These are phyloP conservation scores for Tyrannus savana DNA, from an alignment of 2,113 vertebrate species.

Conservation along the genomic window DNA sequence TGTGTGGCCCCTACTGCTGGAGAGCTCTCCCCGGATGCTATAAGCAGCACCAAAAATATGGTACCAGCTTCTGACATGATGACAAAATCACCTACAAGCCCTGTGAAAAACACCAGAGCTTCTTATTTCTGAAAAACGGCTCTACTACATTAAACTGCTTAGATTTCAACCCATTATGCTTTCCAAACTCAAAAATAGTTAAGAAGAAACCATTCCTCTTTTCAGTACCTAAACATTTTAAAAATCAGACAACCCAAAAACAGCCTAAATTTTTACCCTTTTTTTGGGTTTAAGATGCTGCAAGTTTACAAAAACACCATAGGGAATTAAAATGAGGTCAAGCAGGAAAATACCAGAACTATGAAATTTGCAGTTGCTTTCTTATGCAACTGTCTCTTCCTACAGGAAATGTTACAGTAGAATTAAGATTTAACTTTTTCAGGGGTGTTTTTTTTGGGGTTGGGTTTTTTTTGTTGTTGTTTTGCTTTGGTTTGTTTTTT, in stretches of 20 bases:
- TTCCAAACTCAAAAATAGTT: background rate
- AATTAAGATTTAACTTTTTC: background rate
- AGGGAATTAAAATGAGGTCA: background rate
- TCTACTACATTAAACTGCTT: background rate
- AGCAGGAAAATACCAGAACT: background rate
- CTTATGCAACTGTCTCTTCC: background rate
- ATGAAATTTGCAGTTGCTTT: background rate
- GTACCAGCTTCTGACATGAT: background rate
- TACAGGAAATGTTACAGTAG: background rate
- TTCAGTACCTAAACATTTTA: background rate
- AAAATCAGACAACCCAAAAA: background rate
- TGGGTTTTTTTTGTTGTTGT: background rate
- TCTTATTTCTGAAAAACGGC: background rate
- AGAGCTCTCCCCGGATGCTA: no score
- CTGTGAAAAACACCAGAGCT: background rate
- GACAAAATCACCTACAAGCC: background rate
- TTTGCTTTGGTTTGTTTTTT: background rate
- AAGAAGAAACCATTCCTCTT: background rate
- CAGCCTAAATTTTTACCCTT: background rate
- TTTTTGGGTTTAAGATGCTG: background rate
- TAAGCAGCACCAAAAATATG: background rate
- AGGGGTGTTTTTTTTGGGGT: background rate
- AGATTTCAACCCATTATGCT: background rate
- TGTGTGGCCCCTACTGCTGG: background rate
- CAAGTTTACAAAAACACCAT: background rate